Conservation (phyloP, 1,140 invertebrate species). For the Drosophila cardini region DNA sequence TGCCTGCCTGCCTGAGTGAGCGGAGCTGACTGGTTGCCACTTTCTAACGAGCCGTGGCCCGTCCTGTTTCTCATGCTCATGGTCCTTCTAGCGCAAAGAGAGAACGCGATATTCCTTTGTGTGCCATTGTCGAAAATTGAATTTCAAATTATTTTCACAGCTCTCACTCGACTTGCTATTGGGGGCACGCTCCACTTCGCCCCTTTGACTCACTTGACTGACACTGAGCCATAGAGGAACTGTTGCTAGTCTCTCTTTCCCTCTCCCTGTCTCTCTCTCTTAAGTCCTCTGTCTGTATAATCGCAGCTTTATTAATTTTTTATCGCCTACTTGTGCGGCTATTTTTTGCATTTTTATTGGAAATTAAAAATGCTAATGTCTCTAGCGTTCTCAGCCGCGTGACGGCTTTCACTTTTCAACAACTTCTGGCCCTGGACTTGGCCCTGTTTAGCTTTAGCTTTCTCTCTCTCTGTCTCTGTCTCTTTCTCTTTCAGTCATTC, state of each 20-base stretch:
- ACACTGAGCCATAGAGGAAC: conserved; percentile 60
- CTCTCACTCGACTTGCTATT: conserved; percentile 51
- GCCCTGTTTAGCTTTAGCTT: conserved; percentile 26
- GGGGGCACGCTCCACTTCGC: background rate
- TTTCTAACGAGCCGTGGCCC: conserved; percentile 48
- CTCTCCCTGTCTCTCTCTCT: conserved; percentile 30
- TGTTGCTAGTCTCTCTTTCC: background rate
- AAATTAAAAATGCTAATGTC: conserved; percentile 83
- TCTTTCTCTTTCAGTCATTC: conserved; percentile 1
- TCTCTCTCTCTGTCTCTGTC: conserved; percentile 2
- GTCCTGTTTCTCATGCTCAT: conserved; percentile 6
- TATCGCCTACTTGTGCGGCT: conserved; percentile 82
- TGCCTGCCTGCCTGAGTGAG: background rate
- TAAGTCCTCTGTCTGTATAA: conserved; percentile 60
- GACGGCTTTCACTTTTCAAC: conserved; percentile 41
- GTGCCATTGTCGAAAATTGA: conserved; percentile 83
- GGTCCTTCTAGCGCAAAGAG: conserved; percentile 39
- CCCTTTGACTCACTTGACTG: conserved; percentile 49
- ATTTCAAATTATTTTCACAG: conserved; percentile 84
- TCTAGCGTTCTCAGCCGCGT: conserved; percentile 31
- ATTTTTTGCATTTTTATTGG: conserved; percentile 83
- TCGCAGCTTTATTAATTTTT: conserved; percentile 84
- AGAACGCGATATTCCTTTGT: conserved; percentile 73
- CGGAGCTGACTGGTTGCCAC: conserved; percentile 37
- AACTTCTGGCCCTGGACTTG: conserved; percentile 17